A percentile compares a stretch with the other conserved stretches of the same genome.
Conservation (phyloP, 2,113 vertebrate genomes). For the Hystrix brachyura region DNA sequence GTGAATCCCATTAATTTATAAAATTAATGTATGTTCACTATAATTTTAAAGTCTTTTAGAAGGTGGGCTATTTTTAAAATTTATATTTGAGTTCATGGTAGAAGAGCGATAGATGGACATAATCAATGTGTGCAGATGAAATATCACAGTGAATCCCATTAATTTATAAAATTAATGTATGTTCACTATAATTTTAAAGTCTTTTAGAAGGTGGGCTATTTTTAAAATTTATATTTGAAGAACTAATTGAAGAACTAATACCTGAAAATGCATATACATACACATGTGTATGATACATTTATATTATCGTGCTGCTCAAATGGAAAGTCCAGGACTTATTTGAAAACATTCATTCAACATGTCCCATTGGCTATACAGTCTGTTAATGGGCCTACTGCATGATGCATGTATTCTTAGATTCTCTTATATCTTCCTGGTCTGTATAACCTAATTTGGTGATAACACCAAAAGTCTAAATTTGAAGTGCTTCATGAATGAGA, state of each 20-base stretch:
- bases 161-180: background rate
- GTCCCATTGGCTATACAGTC: background rate
- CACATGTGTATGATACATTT: background rate
- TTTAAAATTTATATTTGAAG: background rate
- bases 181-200: background rate
- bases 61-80: background rate
- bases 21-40: background rate
- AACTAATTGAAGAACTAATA: background rate
- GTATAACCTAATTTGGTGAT: background rate
- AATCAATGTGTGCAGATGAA: too few species aligned
- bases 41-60: background rate
- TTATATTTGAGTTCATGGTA: background rate
- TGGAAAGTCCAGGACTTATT: background rate
- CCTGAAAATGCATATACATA: background rate
- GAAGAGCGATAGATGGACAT: too few species aligned
- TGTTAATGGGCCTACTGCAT: background rate
- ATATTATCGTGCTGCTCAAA: background rate
- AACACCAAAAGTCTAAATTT: conserved; percentile 9
- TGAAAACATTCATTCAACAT: conserved; percentile 38
- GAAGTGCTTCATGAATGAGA: background rate
- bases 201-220: background rate
- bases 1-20: background rate
- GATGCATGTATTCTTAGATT: background rate
- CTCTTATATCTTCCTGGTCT: background rate
- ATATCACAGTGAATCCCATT: background rate